Conservation (phyloP, 2,797 vertebrate species). For the Nyctibius grandis region DNA sequence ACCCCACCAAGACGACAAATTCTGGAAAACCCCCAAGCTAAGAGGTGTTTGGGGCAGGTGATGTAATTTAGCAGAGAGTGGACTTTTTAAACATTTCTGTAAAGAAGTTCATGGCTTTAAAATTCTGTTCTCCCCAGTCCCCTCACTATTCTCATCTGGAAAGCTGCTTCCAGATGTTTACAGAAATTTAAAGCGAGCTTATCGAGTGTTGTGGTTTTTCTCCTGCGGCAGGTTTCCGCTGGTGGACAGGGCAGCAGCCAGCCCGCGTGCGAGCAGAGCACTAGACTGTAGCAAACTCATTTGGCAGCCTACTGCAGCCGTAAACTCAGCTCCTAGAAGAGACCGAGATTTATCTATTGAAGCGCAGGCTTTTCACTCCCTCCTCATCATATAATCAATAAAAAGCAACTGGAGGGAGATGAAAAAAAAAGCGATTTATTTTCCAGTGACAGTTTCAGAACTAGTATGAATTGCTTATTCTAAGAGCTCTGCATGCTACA, state of each 20-base stretch:
- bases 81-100: not conserved
- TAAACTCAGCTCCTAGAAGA: conserved; percentile 13
- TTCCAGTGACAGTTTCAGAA: not conserved
- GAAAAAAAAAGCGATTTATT: not conserved
- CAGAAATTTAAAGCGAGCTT: not conserved
- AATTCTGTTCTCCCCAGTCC: not conserved
- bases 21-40: not conserved
- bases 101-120: not conserved
- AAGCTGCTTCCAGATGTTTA: not conserved
- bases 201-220: not conserved
- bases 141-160: not conserved
- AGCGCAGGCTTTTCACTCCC: conserved; percentile 25
- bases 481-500: not conserved
- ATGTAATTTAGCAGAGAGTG: not conserved
- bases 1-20: rapidly evolving
- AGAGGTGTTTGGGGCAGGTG: not conserved
- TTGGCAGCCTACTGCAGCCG: not conserved
- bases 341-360: conserved; percentile 22
- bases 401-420: not conserved
- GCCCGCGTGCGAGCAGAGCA: not conserved
- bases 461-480: not conserved
- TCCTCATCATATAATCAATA: conserved; percentile 44
- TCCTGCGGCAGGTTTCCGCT: not conserved
- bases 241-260: not conserved
- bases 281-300: conserved; percentile 37